Evolutionary conservation across 2,797 vertebrate species (phyloP).

Genomic region (Cuniculus paca): DNA sequence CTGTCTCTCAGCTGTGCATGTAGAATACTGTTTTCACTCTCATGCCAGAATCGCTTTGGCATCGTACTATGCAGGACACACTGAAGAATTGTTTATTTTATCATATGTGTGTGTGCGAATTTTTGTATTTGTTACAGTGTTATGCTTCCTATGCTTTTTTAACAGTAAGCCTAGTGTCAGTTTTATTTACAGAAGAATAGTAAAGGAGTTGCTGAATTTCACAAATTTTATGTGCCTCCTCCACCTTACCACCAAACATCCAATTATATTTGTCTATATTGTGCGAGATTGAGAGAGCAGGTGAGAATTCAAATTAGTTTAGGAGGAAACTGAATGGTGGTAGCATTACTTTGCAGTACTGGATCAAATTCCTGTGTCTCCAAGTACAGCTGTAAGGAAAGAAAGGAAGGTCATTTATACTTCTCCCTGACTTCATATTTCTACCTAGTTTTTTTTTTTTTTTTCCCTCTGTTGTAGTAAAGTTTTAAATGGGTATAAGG

Average conservation of each 20-base stretch:
- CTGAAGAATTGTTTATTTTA: slow-evolving; percentile 43
- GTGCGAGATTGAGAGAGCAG: not conserved
- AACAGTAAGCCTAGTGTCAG: not conserved
- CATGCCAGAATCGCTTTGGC: not conserved
- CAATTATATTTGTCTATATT: not conserved
- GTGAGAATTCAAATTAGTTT: not conserved
- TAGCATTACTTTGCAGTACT: not conserved
- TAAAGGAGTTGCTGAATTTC: slow-evolving; percentile 32
- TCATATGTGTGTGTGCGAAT: not conserved
- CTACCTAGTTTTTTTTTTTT: not conserved
- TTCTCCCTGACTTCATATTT: not conserved
- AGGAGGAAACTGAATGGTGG: not conserved
- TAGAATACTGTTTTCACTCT: not conserved
- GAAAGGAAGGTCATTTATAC: not conserved
- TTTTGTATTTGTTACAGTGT: not conserved
- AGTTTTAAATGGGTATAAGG: slow-evolving; percentile 34
- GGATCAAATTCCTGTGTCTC: not conserved
- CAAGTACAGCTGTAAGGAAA: not conserved
- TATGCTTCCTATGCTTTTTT: not conserved
- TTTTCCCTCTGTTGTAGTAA: not conserved
- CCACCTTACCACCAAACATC: not conserved
- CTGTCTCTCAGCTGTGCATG: not conserved
- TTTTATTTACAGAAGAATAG: slow-evolving; percentile 21
- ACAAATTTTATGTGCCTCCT: not conserved
- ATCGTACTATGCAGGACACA: not conserved